Base-by-base conservation (phyloP, 1,140 invertebrate genomes). In the Frieseomelitta varia region DNA sequence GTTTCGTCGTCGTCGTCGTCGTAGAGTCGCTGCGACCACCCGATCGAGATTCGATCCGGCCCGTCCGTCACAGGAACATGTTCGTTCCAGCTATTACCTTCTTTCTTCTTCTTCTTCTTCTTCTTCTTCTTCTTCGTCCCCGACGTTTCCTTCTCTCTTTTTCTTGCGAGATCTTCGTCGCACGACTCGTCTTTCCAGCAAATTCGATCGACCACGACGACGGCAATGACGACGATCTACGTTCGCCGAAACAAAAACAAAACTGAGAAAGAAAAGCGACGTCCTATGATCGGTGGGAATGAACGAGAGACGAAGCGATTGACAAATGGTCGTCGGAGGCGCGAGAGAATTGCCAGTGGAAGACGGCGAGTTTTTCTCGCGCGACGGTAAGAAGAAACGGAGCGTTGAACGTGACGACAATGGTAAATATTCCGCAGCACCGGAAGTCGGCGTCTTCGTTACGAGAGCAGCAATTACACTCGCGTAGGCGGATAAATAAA, bases 401-500 rank as follows among this genome's bases (percentile, higher is more conserved):
- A n/a, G 72, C 34, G 21, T 58, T 30, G 39, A 81, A 73, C 30
- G 27, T 63, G 53, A 72, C 15, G 8, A 39, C 17, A 17, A 58
- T 71, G 63, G 47, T 77, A 81, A 87, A 87, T 75, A 88, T 27
- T 30, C 63, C 67, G 30, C 55, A 55, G 65, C 30, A 30, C 56
- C 58, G 81, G 81, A 89, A 87, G 76, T 61, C 69, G 30, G 30
- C 34, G 63, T 81, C 80, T 86, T 79, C 69, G 68, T 65, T 87
- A 80, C 51, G 68, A 81, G 81, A 88, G 58, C 61, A n/a, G 27
- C 39, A 85, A 89, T 85, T 89, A 51, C 53, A 15, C 65, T 11
- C 39, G 67, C 17, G 85, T 87, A 69, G 87, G 75, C 65, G 79
- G 73, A 82, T 76, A 89, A 84, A 85, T 90, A 89, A 90, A 85